Evolutionary conservation across 2,888 invertebrate species (phyloP).

Genomic region (Drosophila colorata): DNA sequence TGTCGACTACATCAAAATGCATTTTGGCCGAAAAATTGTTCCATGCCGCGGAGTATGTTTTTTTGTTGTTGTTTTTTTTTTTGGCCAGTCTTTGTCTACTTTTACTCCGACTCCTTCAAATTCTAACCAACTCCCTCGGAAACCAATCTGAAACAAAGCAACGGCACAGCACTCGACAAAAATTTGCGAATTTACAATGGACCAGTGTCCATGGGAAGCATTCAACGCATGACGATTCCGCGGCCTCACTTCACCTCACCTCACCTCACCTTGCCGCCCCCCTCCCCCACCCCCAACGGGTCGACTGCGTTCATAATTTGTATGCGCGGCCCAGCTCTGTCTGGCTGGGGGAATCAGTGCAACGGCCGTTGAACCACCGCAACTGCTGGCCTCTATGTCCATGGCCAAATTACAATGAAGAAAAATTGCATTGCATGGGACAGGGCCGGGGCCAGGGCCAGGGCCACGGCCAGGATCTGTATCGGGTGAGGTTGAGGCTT

Average conservation of each 20-base stretch:
- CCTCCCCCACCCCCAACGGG: neutral
- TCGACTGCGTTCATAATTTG: conserved; percentile 66
- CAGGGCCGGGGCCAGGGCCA: neutral
- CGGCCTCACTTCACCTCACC: conserved; percentile 8
- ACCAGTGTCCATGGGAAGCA: conserved; percentile 36
- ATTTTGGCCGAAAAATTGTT: conserved; percentile 68
- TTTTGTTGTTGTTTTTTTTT: neutral
- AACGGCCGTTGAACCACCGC: conserved; percentile 35
- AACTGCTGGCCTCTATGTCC: conserved; percentile 20
- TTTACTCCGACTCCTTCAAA: conserved; percentile 1
- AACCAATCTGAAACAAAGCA: conserved; percentile 69
- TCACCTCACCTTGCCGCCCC: neutral
- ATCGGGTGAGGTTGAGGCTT: neutral
- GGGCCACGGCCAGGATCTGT: neutral
- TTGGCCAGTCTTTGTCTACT: neutral
- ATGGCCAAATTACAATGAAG: conserved; percentile 73
- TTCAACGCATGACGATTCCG: conserved; percentile 40
- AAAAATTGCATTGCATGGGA: conserved; percentile 70
- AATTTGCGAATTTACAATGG: conserved; percentile 78
- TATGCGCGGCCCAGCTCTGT: conserved; percentile 47
- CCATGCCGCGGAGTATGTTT: conserved; percentile 34
- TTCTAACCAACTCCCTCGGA: conserved; percentile 29
- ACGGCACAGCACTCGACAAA: conserved; percentile 66
- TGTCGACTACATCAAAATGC: conserved; percentile 76
- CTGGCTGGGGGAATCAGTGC: conserved; percentile 65